Conservation (phyloP, 2,888 invertebrate species). For the Tigriopus californicus region DNA sequence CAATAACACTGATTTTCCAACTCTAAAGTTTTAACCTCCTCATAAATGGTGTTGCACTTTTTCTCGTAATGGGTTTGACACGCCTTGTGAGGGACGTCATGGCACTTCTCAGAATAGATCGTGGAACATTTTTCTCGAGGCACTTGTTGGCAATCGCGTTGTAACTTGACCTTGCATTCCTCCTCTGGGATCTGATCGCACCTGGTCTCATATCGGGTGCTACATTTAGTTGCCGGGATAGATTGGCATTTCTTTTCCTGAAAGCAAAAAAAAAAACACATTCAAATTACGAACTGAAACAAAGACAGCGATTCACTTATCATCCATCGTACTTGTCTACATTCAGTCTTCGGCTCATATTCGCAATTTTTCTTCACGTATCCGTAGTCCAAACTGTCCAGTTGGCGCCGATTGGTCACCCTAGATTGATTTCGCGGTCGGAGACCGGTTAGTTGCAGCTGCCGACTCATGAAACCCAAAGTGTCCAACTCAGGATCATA, state of each 20-base stretch:
- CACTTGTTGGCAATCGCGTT: not conserved
- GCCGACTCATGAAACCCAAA: no score
- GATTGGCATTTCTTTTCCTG: no score
- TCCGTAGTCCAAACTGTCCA: not conserved
- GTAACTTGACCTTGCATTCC: not conserved
- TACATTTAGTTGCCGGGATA: no score
- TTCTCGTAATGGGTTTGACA: not conserved
- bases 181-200: not conserved
- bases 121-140: not conserved
- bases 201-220: not conserved
- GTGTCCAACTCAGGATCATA: no score
- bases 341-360: not conserved
- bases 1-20: no score
- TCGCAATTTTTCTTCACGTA: not conserved
- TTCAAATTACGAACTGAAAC: no score
- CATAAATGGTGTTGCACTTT: not conserved
- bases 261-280: no score
- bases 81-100: not conserved
- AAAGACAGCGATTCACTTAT: no score
- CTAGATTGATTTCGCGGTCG: no score
- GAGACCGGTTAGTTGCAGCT: no score
- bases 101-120: not conserved
- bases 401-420: no score
- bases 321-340: not conserved
- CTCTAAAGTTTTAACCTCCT: not conserved